phyloP scores from a whole-genome alignment of 2,113 vertebrate species.

The Peucedramus taeniatus region DNA sequence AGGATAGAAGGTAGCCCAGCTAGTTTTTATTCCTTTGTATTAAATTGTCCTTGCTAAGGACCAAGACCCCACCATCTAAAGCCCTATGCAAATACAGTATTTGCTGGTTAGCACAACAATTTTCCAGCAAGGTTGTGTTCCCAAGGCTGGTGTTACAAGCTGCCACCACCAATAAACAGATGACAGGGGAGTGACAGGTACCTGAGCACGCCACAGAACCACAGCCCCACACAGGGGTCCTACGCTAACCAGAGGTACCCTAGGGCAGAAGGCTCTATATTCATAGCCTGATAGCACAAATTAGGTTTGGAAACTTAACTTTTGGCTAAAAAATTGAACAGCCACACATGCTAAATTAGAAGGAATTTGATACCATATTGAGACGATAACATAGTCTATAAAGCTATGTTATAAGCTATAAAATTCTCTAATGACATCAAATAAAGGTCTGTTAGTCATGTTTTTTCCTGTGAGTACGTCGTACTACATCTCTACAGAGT shows the following conservation, averaged over 20 bases:
- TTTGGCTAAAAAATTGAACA: neutral
- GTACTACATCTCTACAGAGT: neutral
- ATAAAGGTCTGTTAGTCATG: neutral
- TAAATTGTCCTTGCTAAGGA: neutral
- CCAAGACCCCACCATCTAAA: neutral
- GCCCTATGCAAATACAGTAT: neutral
- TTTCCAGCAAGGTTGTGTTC: neutral
- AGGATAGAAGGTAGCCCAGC: neutral
- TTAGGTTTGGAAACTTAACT: neutral
- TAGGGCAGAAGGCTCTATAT: neutral
- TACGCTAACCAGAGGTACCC: neutral
- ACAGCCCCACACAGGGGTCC: neutral
- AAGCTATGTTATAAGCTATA: neutral
- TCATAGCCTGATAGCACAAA: neutral
- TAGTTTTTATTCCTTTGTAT: neutral
- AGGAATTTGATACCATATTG: neutral
- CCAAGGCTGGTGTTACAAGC: rapidly evolving
- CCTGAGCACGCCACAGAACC: rapidly evolving
- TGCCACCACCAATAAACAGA: neutral
- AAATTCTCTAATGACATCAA: neutral
- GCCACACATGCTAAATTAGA: neutral
- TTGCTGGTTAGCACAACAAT: neutral
- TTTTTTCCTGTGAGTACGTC: neutral
- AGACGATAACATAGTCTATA: neutral
- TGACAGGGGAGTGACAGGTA: neutral